phyloP scores from a whole-genome alignment of 2,113 vertebrate genomes.

The Aptenodytes patagonicus region DNA sequence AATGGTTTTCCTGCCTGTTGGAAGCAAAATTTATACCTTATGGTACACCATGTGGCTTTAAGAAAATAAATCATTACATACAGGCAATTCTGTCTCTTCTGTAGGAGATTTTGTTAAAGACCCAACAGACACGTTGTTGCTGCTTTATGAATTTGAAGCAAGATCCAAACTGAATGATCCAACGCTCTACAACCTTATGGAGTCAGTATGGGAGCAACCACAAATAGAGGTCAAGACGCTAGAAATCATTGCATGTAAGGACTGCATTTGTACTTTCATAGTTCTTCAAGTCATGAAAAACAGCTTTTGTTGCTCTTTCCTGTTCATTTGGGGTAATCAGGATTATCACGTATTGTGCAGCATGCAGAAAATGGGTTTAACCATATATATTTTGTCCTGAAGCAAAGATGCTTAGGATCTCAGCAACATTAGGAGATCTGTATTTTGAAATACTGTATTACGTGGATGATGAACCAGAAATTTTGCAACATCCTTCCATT shows the following conservation, averaged over 20 bases:
- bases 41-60: background rate
- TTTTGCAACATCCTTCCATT: background rate
- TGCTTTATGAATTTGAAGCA: slow-evolving; percentile 92
- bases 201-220: slow-evolving; percentile 83
- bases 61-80: background rate
- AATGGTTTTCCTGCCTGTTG: background rate
- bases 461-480: background rate
- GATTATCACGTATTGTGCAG: background rate
- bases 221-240: slow-evolving; percentile 80
- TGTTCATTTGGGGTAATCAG: background rate
- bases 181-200: slow-evolving; percentile 77
- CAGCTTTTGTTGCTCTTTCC: background rate
- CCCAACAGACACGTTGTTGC: slow-evolving; percentile 81
- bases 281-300: background rate
- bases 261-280: background rate
- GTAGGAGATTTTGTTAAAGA: slow-evolving; percentile 80
- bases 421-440: background rate
- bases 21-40: background rate
- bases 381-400: background rate
- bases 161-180: slow-evolving; percentile 87
- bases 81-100: background rate
- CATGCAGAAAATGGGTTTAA: background rate
- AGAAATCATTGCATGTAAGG: slow-evolving; percentile 87
- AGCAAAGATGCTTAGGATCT: background rate
- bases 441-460: background rate